Evolutionary conservation across 2,888 invertebrate genomes (phyloP).

Genomic region (Cantharis flavilabris): DNA sequence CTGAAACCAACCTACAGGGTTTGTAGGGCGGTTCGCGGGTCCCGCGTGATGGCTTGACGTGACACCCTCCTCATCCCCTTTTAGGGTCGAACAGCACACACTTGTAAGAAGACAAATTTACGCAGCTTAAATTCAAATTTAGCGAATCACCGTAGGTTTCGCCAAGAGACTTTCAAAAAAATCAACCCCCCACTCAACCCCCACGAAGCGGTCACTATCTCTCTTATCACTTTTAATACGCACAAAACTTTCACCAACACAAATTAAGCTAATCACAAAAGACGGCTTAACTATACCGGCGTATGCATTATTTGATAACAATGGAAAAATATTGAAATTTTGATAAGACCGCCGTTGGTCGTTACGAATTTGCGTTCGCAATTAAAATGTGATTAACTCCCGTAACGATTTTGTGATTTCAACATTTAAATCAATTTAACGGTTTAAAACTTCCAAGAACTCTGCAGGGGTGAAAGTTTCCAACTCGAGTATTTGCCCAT

Average conservation of each 20-base stretch:
- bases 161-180: neutral
- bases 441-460: neutral
- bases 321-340: neutral
- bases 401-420: neutral
- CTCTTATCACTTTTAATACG: neutral
- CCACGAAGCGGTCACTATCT: neutral
- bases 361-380: neutral
- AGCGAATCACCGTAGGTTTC: slow-evolving; percentile 4
- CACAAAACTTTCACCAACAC: neutral
- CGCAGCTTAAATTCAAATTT: slow-evolving; percentile 44
- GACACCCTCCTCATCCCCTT: slow-evolving; percentile 63
- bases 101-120: slow-evolving; percentile 53
- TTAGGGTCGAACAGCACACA: slow-evolving; percentile 42
- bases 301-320: neutral
- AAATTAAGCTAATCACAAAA: neutral
- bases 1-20: slow-evolving; percentile 47
- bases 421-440: neutral
- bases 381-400: neutral
- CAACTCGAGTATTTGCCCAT: neutral
- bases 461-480: neutral
- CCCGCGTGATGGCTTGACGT: slow-evolving; percentile 62
- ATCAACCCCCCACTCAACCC: neutral
- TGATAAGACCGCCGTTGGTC: neutral
- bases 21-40: slow-evolving; percentile 49
- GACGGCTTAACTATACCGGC: neutral